Evolutionary conservation across 2,888 invertebrate species (phyloP).

Genomic region (Pardosa pseudoannulata): DNA sequence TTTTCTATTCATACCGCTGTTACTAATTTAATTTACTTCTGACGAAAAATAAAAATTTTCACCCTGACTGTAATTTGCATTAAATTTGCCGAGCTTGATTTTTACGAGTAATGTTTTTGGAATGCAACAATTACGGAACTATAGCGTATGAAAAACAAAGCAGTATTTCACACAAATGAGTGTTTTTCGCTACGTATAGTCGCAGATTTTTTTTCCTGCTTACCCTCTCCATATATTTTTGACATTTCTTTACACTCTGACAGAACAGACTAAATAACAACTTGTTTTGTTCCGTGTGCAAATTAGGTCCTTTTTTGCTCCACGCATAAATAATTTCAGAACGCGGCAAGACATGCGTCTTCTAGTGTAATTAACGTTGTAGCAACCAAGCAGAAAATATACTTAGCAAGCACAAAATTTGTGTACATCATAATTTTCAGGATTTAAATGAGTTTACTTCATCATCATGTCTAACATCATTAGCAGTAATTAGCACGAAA

Average conservation of each 20-base stretch:
- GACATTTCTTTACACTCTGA: conserved; percentile 21
- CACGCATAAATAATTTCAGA: conserved; percentile 51
- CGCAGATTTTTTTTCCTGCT: background rate
- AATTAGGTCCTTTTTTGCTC: conserved; percentile 32
- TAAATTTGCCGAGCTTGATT: conserved; percentile 4
- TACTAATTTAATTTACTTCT: background rate
- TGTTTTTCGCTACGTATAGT: background rate
- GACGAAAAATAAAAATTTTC: background rate
- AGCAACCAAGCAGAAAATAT: conserved; percentile 39
- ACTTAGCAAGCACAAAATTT: conserved; percentile 45
- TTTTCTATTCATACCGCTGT: background rate
- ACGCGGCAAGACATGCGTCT: conserved; percentile 23
- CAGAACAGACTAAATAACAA: conserved; percentile 28
- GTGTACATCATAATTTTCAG: conserved; percentile 58
- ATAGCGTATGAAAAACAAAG: background rate
- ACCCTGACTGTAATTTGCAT: background rate
- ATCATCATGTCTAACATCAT: conserved; percentile 69
- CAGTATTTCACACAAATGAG: background rate
- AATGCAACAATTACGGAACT: background rate
- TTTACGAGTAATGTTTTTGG: background rate
- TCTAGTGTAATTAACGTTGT: conserved; percentile 50
- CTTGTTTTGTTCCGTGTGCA: conserved; percentile 23
- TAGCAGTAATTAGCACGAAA: conserved; percentile 67
- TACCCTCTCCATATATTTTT: conserved; percentile 3
- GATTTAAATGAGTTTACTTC: conserved; percentile 71